Evolutionary conservation across 2,888 invertebrate species (phyloP), one percentile per base, ranked within the genome.

Genomic region (Clepsis dumicolana): DNA sequence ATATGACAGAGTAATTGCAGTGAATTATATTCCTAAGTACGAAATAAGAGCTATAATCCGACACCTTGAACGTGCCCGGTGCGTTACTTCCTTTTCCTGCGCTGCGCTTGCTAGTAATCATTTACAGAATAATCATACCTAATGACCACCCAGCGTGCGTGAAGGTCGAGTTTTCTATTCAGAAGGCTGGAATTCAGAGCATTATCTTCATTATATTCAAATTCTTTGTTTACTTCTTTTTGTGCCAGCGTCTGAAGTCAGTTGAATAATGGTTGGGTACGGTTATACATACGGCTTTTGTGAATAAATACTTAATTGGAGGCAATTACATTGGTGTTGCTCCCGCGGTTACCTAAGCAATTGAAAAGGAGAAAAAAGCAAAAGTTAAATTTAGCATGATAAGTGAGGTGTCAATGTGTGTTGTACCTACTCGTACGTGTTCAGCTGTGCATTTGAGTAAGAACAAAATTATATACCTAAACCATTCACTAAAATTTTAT

Each of bases 41-140:
- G 74, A 79, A 79, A 83, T 75, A 72, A 77, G 75, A 74, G 75
- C 72, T 64, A 73, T 80, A 78, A 83, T 80, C 79, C 73, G 70
- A 75, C 76, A 79, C 90, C 89, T 91, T 90, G 90, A 87, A 78
- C 72, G 74, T 77, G 77, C 77, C 75, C 73, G 77, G 77, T 79
- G 77, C 81, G 81, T 79, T 80, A 89, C 85, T 92, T 90, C 91
- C 90, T 75, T 87, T 91, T 91, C 91, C 90, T 90, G 85, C 73
- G 77, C 57, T 12, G 56, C 24, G 69, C 67, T 29, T 4, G 29
- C 7, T 3, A 75, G 75, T 85, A 87, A 86, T 86, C 76, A 80
- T 74, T 74, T 73, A 82, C 80, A 76, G 79, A 77, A 72, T 77
- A 77, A 79, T 75, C 73, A 76, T 76, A 78, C 75, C 71, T 77